Base-by-base conservation (phyloP, 2,888 invertebrate genomes). In the Antitype chi region DNA sequence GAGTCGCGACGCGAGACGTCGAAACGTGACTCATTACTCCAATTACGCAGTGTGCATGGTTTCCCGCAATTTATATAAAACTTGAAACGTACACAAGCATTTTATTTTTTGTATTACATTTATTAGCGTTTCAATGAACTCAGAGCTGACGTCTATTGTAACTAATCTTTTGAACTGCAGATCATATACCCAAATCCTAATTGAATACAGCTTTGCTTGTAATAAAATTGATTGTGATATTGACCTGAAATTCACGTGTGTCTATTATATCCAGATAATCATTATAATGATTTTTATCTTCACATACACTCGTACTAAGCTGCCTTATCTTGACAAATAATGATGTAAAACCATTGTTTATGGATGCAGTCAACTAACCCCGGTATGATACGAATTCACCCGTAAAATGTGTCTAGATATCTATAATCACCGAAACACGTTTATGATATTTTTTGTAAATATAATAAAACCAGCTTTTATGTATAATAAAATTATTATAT, bases 21-120 rank as follows among this genome's bases (percentile, higher is more conserved):
- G 82, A 79, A 89, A 92, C 91, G 91, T 94, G 93, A 93, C 91
- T 93, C 93, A 93, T 89, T 88, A 87, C 88, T 85, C 85, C 90
- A 91, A 92, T 92, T 92, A 90, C 86, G 88, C 85, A 85, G 81
- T 76, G 84, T 82, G 85, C 81, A 84, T 85, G 81, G 83, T 72
- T 87, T 81, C 81, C 80, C 76, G 75, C 84, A 85, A 88, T 84
- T 87, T 76, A 82, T 82, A 82, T 84, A 76, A 82, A 83, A 80
- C 62, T 77, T 74, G 75, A 84, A 85, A 85, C 78, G 84, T 84
- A 84, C 70, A 78, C 70, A 52, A 81, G 76, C 81, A 81, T 81
- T 76, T 78, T 74, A 38, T 64, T 62, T 67, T 62, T 71, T 68
- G 70, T 74, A 76, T 72, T 76, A 74, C 43, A 69, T 78, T 77